Conservation (phyloP, 2,797 vertebrate genomes). For the Mionectes olivaceus region DNA sequence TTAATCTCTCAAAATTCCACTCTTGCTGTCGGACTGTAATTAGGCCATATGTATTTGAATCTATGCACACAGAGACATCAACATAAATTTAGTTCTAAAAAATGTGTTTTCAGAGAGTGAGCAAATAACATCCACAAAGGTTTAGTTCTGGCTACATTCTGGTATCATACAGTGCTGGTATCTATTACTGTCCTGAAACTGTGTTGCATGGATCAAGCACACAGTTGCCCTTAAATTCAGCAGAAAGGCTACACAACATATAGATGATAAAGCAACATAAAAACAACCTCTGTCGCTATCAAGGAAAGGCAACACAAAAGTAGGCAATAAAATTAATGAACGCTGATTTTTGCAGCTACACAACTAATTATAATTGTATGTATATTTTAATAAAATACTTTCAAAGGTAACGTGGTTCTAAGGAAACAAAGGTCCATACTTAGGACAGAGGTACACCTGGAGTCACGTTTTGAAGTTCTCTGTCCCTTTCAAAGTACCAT, state of each 20-base stretch:
- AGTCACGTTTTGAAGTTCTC: not conserved
- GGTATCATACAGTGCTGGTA: rapidly evolving
- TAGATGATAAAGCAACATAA: not conserved
- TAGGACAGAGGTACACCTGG: not conserved
- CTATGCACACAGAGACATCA: not conserved
- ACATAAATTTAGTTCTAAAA: not conserved
- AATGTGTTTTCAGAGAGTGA: not conserved
- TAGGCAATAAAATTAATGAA: not conserved
- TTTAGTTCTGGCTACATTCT: not conserved
- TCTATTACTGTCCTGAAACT: not conserved
- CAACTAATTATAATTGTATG: not conserved
- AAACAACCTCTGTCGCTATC: rapidly evolving
- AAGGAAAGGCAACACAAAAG: not conserved
- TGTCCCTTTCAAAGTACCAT: not conserved
- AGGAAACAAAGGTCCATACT: not conserved
- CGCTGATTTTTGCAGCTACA: not conserved
- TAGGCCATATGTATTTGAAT: not conserved
- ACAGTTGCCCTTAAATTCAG: not conserved
- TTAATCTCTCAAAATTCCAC: not conserved
- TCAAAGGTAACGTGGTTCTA: not conserved
- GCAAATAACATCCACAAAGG: not conserved
- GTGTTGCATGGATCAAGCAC: not conserved
- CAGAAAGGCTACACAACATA: not conserved
- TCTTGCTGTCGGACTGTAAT: not conserved
- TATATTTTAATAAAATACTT: not conserved